Conservation (phyloP, 2,888 invertebrate genomes). For the Aphrophora alni region DNA sequence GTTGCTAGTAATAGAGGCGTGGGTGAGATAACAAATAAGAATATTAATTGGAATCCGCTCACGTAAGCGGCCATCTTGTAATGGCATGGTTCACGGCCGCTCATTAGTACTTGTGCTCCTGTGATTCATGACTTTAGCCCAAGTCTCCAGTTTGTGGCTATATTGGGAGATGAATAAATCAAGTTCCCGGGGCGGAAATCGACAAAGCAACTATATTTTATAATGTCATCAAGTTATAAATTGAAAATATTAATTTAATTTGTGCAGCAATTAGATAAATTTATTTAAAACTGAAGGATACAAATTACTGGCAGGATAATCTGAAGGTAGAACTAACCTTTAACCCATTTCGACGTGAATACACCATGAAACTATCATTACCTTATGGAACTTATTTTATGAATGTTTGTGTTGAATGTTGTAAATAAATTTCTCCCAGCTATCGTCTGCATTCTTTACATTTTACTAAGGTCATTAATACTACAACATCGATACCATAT, state of each 20-base stretch:
- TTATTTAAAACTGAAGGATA: slow-evolving; percentile 1
- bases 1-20: not conserved
- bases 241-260: slow-evolving; percentile 6
- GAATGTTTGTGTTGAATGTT: no score
- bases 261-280: not conserved
- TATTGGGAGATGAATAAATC: not conserved
- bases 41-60: slow-evolving; percentile 33
- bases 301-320: not conserved
- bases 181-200: no score
- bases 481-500: no score
- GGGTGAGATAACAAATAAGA: slow-evolving; percentile 33
- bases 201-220: no score
- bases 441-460: no score
- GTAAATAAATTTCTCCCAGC: no score
- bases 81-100: not conserved
- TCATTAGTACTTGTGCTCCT: not conserved
- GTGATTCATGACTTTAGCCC: no score
- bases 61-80: not conserved
- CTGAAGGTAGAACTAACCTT: not conserved
- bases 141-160: not conserved
- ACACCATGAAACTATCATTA: not conserved
- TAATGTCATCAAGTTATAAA: not conserved
- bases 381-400: not conserved
- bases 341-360: not conserved
- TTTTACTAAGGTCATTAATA: no score